Evolutionary conservation across 2,888 invertebrate genomes (phyloP).

Genomic region (Callyntrura sp.): DNA sequence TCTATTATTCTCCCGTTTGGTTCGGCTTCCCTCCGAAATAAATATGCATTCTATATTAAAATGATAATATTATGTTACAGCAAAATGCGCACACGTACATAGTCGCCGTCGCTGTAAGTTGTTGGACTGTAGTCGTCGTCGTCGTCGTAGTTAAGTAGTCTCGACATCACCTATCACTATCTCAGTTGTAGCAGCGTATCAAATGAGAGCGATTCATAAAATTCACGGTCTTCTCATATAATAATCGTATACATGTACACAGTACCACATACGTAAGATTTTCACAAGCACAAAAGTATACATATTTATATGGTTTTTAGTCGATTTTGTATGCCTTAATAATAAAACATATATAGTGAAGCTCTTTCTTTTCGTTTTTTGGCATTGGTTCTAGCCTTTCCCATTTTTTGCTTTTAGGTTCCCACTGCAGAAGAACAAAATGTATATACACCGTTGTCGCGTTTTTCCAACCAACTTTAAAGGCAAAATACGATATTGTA

Average conservation of each 20-base stretch:
- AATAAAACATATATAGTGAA: not conserved
- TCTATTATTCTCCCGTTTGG: slow-evolving; percentile 2
- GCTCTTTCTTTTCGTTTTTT: slow-evolving; percentile 30
- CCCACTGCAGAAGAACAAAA: slow-evolving; percentile 40
- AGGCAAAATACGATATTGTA: not conserved
- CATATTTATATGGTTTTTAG: not conserved
- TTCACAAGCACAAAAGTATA: not conserved
- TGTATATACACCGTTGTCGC: not conserved
- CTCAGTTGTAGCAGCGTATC: not conserved
- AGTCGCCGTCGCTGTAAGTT: no score
- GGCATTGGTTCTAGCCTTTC: slow-evolving; percentile 39
- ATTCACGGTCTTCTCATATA: slow-evolving; percentile 39
- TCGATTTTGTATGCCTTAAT: not conserved
- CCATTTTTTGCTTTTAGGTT: not conserved
- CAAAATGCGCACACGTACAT: no score
- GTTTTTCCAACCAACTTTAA: not conserved
- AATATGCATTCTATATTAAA: not conserved
- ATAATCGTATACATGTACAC: not conserved
- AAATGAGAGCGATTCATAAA: slow-evolving; percentile 34
- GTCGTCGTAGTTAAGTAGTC: no score
- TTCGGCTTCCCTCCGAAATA: not conserved
- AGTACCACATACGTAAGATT: not conserved
- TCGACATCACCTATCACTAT: not conserved
- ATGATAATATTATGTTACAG: not conserved
- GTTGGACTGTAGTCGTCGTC: no score